These are phyloP conservation scores for Poeciliopsis turneri DNA, from an alignment of 2,797 vertebrate genomes.

Conservation along the genomic window DNA sequence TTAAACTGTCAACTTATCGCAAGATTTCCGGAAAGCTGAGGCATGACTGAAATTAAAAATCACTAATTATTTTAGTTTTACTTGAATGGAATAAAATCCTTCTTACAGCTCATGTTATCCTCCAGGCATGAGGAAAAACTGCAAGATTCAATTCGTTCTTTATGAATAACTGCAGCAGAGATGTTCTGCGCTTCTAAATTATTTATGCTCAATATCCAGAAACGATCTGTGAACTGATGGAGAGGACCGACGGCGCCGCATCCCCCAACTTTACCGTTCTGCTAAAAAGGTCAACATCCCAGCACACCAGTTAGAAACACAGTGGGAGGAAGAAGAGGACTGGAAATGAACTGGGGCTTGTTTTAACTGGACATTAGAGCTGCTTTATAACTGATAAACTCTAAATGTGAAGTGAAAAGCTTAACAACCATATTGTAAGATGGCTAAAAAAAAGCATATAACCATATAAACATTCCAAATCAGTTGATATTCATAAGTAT, in stretches of 20 bases:
- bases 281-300: slow-evolving; percentile 66
- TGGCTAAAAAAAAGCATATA: too few species aligned
- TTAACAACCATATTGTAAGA: not conserved
- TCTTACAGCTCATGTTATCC: not conserved
- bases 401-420: not conserved
- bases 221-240: slow-evolving; percentile 45
- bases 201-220: slow-evolving; percentile 51
- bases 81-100: not conserved
- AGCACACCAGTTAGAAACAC: slow-evolving; percentile 48
- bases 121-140: not conserved
- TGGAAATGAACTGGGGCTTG: not conserved
- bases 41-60: slow-evolving; percentile 10
- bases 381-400: not conserved
- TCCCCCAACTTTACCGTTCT: slow-evolving; percentile 26
- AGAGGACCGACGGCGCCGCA: slow-evolving; percentile 34
- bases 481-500: too few species aligned
- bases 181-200: slow-evolving; percentile 48
- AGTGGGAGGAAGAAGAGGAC: slow-evolving; percentile 32
- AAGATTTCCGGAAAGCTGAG: not conserved
- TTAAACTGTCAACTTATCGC: not conserved
- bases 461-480: too few species aligned
- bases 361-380: slow-evolving; percentile 39
- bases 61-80: slow-evolving; percentile 6
- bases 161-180: slow-evolving; percentile 9
- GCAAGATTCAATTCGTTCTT: slow-evolving; percentile 5